Conservation (phyloP, 2,888 invertebrate genomes). For the Tineola bisselliella region DNA sequence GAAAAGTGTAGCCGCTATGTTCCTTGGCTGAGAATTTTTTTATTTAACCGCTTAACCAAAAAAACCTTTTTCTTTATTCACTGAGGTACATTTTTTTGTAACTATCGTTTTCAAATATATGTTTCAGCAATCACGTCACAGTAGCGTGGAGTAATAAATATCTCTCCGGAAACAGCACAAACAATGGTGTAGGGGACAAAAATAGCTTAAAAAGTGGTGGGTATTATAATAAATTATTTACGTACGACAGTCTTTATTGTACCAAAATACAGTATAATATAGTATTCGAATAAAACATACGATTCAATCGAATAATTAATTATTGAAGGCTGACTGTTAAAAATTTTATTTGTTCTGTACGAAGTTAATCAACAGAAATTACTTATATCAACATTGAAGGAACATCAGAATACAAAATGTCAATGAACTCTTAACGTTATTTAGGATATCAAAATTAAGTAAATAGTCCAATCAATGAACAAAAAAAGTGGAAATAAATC, state of each 20-base stretch:
- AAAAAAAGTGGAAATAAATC: too few relatives aligned
- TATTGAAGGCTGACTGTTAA: neutral
- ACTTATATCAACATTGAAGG: neutral
- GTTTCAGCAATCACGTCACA: conserved; percentile 28
- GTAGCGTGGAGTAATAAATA: conserved; percentile 36
- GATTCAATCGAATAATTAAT: neutral
- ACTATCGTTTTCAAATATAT: conserved; percentile 31
- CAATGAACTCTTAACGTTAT: neutral
- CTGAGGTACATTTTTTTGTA: neutral
- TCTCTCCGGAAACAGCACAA: conserved; percentile 45
- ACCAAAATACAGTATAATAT: conserved; percentile 1
- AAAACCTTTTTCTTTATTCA: neutral
- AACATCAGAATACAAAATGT: neutral
- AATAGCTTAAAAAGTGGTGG: neutral
- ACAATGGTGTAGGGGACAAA: conserved; percentile 37
- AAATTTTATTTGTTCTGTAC: neutral
- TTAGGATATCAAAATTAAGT: neutral
- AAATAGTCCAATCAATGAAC: too few relatives aligned
- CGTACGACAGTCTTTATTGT: conserved; percentile 6
- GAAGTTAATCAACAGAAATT: neutral
- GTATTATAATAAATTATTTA: conserved; percentile 10
- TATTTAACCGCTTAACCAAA: too few relatives aligned
- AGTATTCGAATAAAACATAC: neutral
- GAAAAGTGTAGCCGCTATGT: too few relatives aligned
- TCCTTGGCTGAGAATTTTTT: too few relatives aligned